These are phyloP conservation scores for Parascotia fuliginaria DNA, from an alignment of 2,888 invertebrate genomes.

Conservation along the genomic window DNA sequence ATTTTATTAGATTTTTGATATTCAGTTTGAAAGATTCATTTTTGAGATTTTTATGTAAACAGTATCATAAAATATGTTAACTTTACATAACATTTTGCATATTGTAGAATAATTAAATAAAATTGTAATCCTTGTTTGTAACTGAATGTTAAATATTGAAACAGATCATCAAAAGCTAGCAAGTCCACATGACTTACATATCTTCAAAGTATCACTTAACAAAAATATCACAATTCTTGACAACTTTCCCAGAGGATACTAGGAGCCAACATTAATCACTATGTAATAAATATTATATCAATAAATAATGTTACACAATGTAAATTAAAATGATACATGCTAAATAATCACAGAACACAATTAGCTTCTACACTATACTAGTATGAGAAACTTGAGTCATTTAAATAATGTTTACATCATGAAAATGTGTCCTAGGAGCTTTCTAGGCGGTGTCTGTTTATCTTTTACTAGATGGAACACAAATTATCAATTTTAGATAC, in stretches of 20 bases:
- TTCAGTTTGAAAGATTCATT: constrained; percentile 11
- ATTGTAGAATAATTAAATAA: neutral
- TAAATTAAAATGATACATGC: constrained; percentile 49
- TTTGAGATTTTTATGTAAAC: constrained; percentile 11
- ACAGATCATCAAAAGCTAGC: neutral
- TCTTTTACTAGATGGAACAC: too few species aligned
- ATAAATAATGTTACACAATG: constrained; percentile 47
- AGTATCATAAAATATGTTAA: constrained; percentile 10
- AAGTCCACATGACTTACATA: constrained; percentile 11
- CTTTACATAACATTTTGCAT: neutral
- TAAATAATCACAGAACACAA: constrained; percentile 64
- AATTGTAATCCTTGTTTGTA: neutral
- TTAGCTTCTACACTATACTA: constrained; percentile 41
- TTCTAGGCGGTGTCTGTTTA: too few species aligned
- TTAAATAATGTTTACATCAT: neutral
- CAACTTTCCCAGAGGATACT: constrained; percentile 25
- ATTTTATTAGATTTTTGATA: constrained; percentile 23
- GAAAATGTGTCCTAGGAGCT: too few species aligned
- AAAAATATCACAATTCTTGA: constrained; percentile 13
- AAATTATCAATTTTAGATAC: too few species aligned
- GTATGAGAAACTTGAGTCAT: constrained; percentile 39
- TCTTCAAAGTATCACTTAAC: constrained; percentile 15
- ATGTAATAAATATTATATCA: constrained; percentile 31
- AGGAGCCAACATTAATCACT: constrained; percentile 16
- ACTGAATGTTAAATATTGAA: neutral